A percentile compares a stretch with the other conserved stretches of the same genome.
phyloP scores from a whole-genome alignment of 2,113 vertebrate genomes.

The Caretta caretta region DNA sequence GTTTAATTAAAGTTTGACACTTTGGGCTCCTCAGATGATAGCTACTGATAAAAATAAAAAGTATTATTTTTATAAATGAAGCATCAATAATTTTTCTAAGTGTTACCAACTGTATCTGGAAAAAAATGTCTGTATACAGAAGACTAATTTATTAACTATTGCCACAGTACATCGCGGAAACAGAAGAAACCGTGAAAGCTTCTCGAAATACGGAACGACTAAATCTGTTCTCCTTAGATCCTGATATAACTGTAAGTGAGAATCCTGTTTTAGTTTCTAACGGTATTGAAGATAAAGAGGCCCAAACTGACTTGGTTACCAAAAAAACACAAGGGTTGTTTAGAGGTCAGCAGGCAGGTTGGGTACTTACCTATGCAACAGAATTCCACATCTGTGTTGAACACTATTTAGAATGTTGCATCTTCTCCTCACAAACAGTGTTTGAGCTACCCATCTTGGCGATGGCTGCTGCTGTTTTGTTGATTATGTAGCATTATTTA shows the following conservation, averaged over 20 bases:
- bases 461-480: neutral
- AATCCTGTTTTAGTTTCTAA: neutral
- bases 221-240: conserved; percentile 95
- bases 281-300: neutral
- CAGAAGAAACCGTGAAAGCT: conserved; percentile 89
- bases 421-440: neutral
- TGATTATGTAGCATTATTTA: neutral
- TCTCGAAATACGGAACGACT: conserved; percentile 88
- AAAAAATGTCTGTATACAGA: neutral
- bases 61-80: neutral
- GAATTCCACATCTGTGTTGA: neutral
- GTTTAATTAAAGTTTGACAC: neutral
- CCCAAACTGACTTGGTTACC: neutral
- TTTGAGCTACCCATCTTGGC: neutral
- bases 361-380: accelerated
- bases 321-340: neutral
- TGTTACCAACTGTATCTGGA: neutral
- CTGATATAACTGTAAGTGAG: conserved; percentile 90
- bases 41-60: neutral
- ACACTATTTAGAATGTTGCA: neutral
- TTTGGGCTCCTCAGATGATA: neutral
- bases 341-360: neutral
- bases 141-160: conserved; percentile 54
- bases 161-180: conserved; percentile 92
- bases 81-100: conserved; percentile 6